Percentiles rank a stretch among this genome's conserved stretches.
phyloP scores from a whole-genome alignment of 2,113 vertebrate species.

The Toxotes jaculatrix region DNA sequence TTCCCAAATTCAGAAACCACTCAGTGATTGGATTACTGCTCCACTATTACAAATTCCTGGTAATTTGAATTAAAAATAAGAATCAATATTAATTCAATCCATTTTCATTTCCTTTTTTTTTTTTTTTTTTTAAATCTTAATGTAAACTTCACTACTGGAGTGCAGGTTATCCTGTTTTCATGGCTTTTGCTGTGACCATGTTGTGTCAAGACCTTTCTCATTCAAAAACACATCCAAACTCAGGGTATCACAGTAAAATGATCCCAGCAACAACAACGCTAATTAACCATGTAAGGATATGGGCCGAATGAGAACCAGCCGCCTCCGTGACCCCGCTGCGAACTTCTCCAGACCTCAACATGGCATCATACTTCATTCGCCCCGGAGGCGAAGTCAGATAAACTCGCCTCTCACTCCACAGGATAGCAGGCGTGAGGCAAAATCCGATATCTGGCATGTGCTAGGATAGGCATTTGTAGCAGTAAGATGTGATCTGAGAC shows the following conservation, averaged over 20 bases:
- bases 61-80: conserved; percentile 39
- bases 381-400: conserved; percentile 63
- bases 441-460: conserved; percentile 61
- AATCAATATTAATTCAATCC: neutral
- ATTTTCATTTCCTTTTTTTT: conserved; percentile 20
- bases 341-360: conserved; percentile 68
- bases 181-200: conserved; percentile 9
- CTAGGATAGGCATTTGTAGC: conserved; percentile 48
- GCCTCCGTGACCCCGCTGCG: conserved; percentile 50
- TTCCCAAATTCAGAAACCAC: conserved; percentile 27
- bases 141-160: neutral
- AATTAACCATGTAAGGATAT: conserved; percentile 69
- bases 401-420: conserved; percentile 44
- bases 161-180: conserved; percentile 17
- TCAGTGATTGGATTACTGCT: conserved; percentile 31
- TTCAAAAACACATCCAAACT: conserved; percentile 36
- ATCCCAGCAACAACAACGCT: conserved; percentile 66
- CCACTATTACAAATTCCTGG: conserved; percentile 21
- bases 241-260: conserved; percentile 43
- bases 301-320: conserved; percentile 71
- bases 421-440: conserved; percentile 54
- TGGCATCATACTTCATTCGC: conserved; percentile 60
- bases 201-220: conserved; percentile 44
- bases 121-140: neutral
- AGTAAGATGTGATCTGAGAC: conserved; percentile 54